A percentile compares a stretch with the other conserved stretches of the same genome.
Evolutionary conservation across 2,888 invertebrate species (phyloP).

Genomic region (Rhagonycha lutea): DNA sequence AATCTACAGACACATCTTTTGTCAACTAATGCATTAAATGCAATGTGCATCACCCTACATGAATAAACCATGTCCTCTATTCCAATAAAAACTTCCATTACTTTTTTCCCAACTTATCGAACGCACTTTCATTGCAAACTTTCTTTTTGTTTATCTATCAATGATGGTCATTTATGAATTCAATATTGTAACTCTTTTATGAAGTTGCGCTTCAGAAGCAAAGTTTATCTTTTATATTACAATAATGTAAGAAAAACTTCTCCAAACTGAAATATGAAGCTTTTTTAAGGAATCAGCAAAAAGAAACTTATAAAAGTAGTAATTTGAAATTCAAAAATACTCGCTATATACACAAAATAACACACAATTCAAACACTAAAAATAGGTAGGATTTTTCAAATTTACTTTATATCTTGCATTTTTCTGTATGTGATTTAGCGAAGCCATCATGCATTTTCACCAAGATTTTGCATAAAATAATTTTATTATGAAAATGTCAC

Average conservation of each 20-base stretch:
- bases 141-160: background rate
- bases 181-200: background rate
- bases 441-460: background rate
- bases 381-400: background rate
- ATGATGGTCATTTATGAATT: background rate
- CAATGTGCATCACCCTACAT: background rate
- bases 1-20: conserved; percentile 16
- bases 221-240: conserved; percentile 4
- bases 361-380: background rate
- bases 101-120: background rate
- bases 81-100: background rate
- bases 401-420: background rate
- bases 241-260: conserved; percentile 1
- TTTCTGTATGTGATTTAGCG: background rate
- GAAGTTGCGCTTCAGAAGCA: background rate
- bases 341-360: background rate
- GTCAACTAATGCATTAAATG: background rate
- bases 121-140: background rate
- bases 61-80: background rate
- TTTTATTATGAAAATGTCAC: background rate
- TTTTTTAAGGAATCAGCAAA: conserved; percentile 2
- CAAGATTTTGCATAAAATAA: background rate
- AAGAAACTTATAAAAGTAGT: conserved; percentile 3
- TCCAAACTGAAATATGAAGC: background rate
- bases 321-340: conserved; percentile 3